These are phyloP conservation scores for Emydura subglobosa DNA, from an alignment of 2,113 vertebrate species.

Conservation along the genomic window DNA sequence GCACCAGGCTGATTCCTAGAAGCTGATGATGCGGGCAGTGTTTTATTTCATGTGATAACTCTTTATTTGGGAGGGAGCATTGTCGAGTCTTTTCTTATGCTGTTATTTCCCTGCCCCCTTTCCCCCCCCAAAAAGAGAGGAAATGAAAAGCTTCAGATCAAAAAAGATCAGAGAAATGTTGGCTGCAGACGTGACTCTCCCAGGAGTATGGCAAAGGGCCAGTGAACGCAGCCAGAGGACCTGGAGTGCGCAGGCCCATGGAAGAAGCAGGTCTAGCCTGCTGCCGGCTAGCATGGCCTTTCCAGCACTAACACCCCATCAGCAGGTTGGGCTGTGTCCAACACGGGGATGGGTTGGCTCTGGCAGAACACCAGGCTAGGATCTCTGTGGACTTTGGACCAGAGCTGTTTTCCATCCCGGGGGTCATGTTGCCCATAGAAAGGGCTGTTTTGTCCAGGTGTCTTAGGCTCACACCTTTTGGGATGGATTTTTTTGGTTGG, in stretches of 20 bases:
- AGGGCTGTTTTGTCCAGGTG: neutral
- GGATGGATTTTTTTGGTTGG: neutral
- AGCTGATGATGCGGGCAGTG: fast-evolving
- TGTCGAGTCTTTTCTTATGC: no score
- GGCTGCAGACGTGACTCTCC: fast-evolving
- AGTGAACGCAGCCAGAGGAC: neutral
- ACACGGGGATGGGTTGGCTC: neutral
- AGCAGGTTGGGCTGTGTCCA: neutral
- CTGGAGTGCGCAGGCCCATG: fast-evolving
- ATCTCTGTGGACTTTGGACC: fast-evolving
- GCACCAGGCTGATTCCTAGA: fast-evolving
- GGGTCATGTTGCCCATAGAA: neutral
- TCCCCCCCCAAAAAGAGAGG: neutral
- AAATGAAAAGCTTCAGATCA: fast-evolving
- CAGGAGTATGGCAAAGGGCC: neutral
- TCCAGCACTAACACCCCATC: neutral
- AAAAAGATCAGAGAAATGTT: neutral
- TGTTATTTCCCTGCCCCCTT: no score
- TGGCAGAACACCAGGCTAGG: fast-evolving
- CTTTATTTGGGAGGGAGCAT: neutral
- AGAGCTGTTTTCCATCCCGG: neutral
- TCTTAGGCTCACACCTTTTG: neutral
- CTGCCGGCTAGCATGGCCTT: neutral
- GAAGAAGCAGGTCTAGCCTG: neutral
- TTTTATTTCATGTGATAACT: fast-evolving